Evolutionary conservation across 2,113 vertebrate species (phyloP).

Genomic region (Odocoileus virginianus): DNA sequence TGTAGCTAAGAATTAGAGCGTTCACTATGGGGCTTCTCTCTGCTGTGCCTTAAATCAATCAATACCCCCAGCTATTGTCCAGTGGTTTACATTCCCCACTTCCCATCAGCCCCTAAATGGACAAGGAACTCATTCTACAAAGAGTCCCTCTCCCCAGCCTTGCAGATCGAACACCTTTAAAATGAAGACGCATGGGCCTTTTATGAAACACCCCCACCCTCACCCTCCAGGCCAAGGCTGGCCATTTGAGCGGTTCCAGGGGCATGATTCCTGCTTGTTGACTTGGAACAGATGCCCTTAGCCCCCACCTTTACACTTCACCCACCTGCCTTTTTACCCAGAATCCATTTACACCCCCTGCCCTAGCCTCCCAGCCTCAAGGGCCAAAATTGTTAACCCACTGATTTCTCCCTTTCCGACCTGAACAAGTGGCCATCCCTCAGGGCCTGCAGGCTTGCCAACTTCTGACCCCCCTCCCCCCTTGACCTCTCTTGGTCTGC

Average conservation of each 20-base stretch:
- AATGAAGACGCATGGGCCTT: conserved; percentile 33
- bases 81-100: background rate
- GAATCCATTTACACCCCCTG: conserved; percentile 52
- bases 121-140: conserved; percentile 26
- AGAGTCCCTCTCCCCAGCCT: background rate
- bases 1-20: background rate
- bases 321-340: conserved; percentile 77
- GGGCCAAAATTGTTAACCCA: conserved; percentile 77
- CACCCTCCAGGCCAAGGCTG: conserved; percentile 21
- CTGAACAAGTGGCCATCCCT: conserved; percentile 64
- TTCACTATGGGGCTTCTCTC: background rate
- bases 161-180: conserved; percentile 59
- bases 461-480: conserved; percentile 77
- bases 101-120: background rate
- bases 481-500: conserved; percentile 77
- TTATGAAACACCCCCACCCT: conserved; percentile 54
- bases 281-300: conserved; percentile 68
- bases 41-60: conserved; percentile 27
- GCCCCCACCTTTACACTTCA: conserved; percentile 50
- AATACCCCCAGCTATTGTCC: conserved; percentile 15
- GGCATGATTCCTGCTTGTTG: conserved; percentile 68
- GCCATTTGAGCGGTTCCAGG: conserved; percentile 49
- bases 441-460: conserved; percentile 62
- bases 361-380: conserved; percentile 52
- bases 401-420: conserved; percentile 43